Evolutionary conservation across 2,113 vertebrate species (phyloP), one percentile per base, ranked within the genome.

Genomic region (Vombatus ursinus): DNA sequence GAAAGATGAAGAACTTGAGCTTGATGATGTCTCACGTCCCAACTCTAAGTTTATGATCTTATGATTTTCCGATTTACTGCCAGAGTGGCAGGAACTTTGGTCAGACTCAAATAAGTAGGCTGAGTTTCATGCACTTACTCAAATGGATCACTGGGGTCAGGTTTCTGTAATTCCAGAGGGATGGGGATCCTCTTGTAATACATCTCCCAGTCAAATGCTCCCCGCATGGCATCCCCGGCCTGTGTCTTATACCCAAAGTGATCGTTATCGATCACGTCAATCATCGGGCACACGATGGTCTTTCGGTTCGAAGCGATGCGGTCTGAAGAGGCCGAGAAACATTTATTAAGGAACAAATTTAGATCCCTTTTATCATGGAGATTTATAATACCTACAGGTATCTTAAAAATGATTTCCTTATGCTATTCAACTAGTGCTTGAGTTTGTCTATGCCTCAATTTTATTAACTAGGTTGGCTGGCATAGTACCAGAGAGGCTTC

Each of bases 171-270:
- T 96, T 99, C 98, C 0, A 99, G n/a, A 25, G 99, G 99, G 97
- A 99, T 99, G 0, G 99, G 99, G 96, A 99, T 99, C 89, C 99
- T 99, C 94, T 99, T 99, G 98, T 99, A 99, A 98, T 99, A 99
- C 99, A 99, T 99, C 98, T 99, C 99, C 99, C 99, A 99, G 99
- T 99, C 99, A 31, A 99, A 99, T 0, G 99, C 99, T 0, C 99
- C 99, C 93, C 99, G 97, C 99, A 99, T 99, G 25, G 99, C 99
- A 0, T 99, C 99, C 10, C 99, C 99, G 0, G 99, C 99, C 98
- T 99, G 99, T 0, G 99, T 99, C 98, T 99, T 99, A 0, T 99
- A 99, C 49, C 99, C 99, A 47, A 99, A 99, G 99, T 99, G 99
- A 92, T 99, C 99, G 0, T 99, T 99, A 97, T 99, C 99, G 52